phyloP scores from a whole-genome alignment of 2,797 vertebrate species.

The Gadopsis marmoratus region DNA sequence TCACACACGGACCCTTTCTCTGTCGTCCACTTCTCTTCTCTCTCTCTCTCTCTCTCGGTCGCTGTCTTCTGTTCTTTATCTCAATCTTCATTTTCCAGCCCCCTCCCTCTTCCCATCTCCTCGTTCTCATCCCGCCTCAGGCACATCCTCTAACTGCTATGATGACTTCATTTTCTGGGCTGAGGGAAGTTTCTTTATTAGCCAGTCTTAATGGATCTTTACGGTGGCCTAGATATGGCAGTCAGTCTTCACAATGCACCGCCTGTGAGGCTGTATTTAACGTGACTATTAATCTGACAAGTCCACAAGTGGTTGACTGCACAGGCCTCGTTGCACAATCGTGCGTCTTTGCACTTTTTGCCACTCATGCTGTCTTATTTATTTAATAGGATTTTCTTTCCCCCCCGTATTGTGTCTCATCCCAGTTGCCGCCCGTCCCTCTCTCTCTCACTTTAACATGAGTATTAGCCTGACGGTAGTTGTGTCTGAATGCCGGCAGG shows the following conservation, averaged over 20 bases:
- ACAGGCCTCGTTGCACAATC: background rate
- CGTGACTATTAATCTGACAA: slow-evolving; percentile 44
- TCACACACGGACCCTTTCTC: slow-evolving; percentile 6
- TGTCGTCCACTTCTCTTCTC: slow-evolving; percentile 14
- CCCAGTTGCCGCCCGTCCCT: background rate
- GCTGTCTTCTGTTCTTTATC: slow-evolving; percentile 26
- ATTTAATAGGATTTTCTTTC: background rate
- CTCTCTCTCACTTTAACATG: background rate
- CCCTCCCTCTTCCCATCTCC: slow-evolving; percentile 23
- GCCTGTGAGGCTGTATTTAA: slow-evolving; percentile 62
- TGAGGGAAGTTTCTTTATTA: slow-evolving; percentile 72
- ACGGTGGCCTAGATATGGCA: slow-evolving; percentile 67
- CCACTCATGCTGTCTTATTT: background rate
- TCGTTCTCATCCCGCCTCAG: slow-evolving; percentile 52
- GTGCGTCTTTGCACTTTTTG: background rate
- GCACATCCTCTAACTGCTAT: slow-evolving; percentile 64
- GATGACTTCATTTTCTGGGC: slow-evolving; percentile 78
- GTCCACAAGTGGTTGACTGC: slow-evolving; percentile 55
- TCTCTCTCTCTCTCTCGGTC: background rate
- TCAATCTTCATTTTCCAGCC: slow-evolving; percentile 29
- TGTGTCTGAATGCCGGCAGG: slow-evolving; percentile 35
- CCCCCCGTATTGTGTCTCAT: background rate
- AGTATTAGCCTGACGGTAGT: slow-evolving; percentile 12
- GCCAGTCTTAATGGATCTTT: slow-evolving; percentile 68
- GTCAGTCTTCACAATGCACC: slow-evolving; percentile 33